Evolutionary conservation across 2,113 vertebrate species (phyloP).

Genomic region (Morone chrysops): DNA sequence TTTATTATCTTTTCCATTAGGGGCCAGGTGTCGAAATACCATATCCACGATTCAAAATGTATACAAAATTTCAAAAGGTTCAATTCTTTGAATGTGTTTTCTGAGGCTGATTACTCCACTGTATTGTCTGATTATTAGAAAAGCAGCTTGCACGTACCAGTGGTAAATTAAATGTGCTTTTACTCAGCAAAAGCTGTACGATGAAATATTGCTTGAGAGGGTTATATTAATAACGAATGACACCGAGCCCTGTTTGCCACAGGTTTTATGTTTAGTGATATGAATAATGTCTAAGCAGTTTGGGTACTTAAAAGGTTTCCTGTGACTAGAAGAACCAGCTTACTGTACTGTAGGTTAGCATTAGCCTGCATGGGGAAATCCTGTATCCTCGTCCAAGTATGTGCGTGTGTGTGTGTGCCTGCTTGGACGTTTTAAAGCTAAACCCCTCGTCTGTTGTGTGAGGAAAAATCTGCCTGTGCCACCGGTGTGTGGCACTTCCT

Average conservation of each 20-base stretch:
- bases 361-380: conserved; percentile 47
- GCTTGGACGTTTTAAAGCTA: conserved; percentile 13
- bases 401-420: conserved; percentile 18
- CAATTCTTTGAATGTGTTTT: conserved; percentile 1
- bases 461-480: conserved; percentile 40
- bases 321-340: conserved; percentile 24
- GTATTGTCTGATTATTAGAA: conserved; percentile 19
- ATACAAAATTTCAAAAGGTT: not conserved
- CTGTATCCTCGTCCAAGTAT: conserved; percentile 33
- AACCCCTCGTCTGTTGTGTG: conserved; percentile 22
- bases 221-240: not conserved
- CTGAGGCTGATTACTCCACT: conserved; percentile 11
- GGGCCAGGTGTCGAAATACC: not conserved
- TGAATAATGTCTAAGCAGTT: conserved; percentile 33
- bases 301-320: conserved; percentile 30
- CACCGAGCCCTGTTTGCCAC: conserved; percentile 1
- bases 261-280: conserved; percentile 22
- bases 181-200: conserved; percentile 11
- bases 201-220: conserved; percentile 10
- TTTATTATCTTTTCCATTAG: conserved; percentile 22
- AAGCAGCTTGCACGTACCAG: conserved; percentile 27
- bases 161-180: conserved; percentile 26
- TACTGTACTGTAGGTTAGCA: conserved; percentile 44
- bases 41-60: not conserved
- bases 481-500: conserved; percentile 64